Conservation (phyloP, 2,888 invertebrate genomes). For the Ornithoptera alexandrae region DNA sequence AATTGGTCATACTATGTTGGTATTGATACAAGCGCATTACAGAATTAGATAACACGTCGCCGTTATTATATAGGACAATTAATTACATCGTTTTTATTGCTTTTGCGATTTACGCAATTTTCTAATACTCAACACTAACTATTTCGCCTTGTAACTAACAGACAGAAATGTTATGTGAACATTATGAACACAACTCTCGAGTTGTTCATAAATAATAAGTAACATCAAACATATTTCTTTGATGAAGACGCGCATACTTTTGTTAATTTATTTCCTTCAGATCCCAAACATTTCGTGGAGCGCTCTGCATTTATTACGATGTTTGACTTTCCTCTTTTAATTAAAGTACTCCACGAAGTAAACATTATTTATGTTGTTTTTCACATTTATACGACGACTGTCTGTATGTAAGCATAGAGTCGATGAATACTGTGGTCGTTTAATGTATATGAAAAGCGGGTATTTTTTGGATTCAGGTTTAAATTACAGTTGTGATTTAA, state of each 20-base stretch:
- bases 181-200: not conserved
- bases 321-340: conserved; percentile 4
- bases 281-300: not conserved
- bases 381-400: not conserved
- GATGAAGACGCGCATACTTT: not conserved
- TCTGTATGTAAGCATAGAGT: not conserved
- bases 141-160: too few species aligned
- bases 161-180: not conserved
- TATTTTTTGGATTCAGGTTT: too few species aligned
- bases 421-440: too few species aligned
- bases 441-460: too few species aligned
- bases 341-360: not conserved
- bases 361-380: not conserved
- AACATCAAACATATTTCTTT: not conserved
- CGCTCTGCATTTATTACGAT: not conserved
- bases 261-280: conserved; percentile 1
- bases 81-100: too few species aligned
- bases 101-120: too few species aligned
- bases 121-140: too few species aligned
- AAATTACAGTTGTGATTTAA: too few species aligned
- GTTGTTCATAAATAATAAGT: not conserved
- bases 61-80: too few species aligned
- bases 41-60: too few species aligned
- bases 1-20: too few species aligned
- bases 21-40: too few species aligned